Conservation (phyloP, 2,888 invertebrate species). For the Conchocele bisecta region DNA sequence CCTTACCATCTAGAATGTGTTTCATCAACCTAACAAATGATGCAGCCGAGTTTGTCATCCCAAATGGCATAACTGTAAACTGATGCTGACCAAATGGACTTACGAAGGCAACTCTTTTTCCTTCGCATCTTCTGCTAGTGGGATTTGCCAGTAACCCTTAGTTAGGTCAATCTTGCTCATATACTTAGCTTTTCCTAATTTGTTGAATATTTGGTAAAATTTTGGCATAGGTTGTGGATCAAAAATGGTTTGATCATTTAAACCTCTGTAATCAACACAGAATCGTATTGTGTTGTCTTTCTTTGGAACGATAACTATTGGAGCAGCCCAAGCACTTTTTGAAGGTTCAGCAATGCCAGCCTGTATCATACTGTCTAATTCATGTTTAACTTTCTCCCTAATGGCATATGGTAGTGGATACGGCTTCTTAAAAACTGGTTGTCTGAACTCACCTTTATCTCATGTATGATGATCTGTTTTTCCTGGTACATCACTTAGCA, state of each 20-base stretch:
- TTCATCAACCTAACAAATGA: neutral
- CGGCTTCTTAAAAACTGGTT: neutral
- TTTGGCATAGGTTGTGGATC: neutral
- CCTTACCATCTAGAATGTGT: neutral
- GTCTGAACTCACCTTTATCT: no score
- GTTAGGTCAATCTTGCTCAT: neutral
- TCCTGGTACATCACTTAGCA: neutral
- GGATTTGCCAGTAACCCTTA: conserved; percentile 3
- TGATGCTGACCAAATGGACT: neutral
- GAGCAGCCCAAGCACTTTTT: neutral
- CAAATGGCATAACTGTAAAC: no score
- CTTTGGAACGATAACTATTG: neutral
- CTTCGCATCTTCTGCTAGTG: neutral
- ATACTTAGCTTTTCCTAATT: neutral
- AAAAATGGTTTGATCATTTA: neutral
- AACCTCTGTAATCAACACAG: neutral
- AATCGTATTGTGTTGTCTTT: neutral
- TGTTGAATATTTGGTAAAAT: neutral
- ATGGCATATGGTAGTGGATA: neutral
- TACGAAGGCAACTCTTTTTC: neutral
- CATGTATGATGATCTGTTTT: no score
- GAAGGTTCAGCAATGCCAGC: neutral
- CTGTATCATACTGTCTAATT: neutral
- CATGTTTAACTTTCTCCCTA: neutral
- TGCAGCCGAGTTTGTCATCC: neutral